phyloP scores from a whole-genome alignment of 2,113 vertebrate species.

The Saguinus midas region DNA sequence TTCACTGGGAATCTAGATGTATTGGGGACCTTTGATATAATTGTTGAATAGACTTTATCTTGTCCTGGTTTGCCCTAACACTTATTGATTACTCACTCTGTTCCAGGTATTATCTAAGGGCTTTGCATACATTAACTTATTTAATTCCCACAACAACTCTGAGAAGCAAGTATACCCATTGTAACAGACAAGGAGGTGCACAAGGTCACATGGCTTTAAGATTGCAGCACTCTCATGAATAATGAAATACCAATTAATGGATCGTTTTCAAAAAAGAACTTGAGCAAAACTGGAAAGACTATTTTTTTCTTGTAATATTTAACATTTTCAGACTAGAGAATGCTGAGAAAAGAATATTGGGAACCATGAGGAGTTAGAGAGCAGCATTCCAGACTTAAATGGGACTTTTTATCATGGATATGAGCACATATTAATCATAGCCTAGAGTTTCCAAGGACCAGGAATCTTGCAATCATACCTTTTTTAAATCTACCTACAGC shows the following conservation, averaged over 20 bases:
- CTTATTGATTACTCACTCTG: neutral
- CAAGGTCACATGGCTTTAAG: neutral
- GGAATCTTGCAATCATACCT: neutral
- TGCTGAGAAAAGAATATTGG: neutral
- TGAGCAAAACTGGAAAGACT: neutral
- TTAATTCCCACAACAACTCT: neutral
- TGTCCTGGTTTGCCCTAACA: neutral
- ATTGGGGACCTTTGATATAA: neutral
- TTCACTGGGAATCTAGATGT: neutral
- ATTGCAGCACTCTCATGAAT: neutral
- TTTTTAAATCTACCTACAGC: neutral
- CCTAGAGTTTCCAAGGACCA: neutral
- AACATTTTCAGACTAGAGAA: neutral
- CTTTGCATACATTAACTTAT: neutral
- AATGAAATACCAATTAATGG: neutral
- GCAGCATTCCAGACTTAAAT: neutral
- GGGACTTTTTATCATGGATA: neutral
- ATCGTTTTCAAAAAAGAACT: neutral
- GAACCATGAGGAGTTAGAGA: neutral
- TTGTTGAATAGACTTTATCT: slow-evolving; percentile 12
- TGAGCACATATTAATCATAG: neutral
- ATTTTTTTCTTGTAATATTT: neutral
- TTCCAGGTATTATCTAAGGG: neutral
- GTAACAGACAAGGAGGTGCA: neutral
- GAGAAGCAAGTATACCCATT: neutral